Percentiles rank a stretch among this genome's conserved stretches.
Evolutionary conservation across 2,797 vertebrate species (phyloP).

Genomic region (Euthynnus affinis): DNA sequence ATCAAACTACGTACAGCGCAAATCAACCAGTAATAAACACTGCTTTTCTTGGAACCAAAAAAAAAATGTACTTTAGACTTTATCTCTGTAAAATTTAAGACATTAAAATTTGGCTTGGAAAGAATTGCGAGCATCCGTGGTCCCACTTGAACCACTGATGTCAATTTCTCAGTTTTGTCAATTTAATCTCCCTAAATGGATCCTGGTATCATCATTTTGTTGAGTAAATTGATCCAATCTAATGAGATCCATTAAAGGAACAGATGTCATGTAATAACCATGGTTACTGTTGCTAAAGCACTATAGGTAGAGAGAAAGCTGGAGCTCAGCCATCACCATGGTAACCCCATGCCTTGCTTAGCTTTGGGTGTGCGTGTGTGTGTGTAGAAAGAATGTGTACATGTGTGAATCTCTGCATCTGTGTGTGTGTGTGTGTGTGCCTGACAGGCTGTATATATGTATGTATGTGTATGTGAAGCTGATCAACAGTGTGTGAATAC

Average conservation of each 20-base stretch:
- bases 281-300: constrained; percentile 78
- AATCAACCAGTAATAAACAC: neutral
- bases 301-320: constrained; percentile 74
- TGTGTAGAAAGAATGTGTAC: constrained; percentile 26
- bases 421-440: neutral
- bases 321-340: constrained; percentile 80
- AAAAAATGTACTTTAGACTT: neutral
- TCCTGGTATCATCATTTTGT: constrained; percentile 44
- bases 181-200: constrained; percentile 45
- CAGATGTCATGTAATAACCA: constrained; percentile 76
- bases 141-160: constrained; percentile 15
- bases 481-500: constrained; percentile 56
- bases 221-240: constrained; percentile 66
- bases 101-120: neutral
- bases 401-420: neutral
- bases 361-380: constrained; percentile 35
- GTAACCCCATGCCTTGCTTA: constrained; percentile 78
- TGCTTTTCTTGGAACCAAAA: neutral
- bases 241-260: constrained; percentile 73
- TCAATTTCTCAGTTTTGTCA: constrained; percentile 33
- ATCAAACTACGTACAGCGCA: constrained; percentile 1
- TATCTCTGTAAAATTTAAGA: neutral
- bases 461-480: constrained; percentile 28
- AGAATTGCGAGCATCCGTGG: neutral
- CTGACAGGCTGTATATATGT: neutral